phyloP scores from a whole-genome alignment of 2,888 invertebrate species.

The Xylophagus ater region DNA sequence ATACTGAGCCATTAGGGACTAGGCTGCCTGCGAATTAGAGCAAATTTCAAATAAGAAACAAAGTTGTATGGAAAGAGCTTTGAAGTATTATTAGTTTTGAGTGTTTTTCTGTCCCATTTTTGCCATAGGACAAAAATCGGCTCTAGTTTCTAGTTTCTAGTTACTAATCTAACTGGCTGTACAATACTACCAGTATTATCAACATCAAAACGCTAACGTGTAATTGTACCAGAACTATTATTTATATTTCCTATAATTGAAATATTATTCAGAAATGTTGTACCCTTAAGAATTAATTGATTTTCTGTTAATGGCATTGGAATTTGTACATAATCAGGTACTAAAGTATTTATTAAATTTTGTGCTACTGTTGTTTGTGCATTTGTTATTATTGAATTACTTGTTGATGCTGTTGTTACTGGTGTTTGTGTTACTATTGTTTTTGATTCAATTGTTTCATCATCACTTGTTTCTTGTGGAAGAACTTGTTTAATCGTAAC shows the following conservation, averaged over 20 bases:
- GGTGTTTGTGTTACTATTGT: constrained; percentile 8
- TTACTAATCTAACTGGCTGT: constrained; percentile 13
- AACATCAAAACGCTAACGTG: constrained; percentile 20
- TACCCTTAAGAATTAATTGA: constrained; percentile 31
- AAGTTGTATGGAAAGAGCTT: too few relatives aligned
- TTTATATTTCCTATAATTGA: too few relatives aligned
- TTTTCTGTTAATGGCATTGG: constrained; percentile 36
- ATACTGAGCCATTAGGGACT: too few relatives aligned
- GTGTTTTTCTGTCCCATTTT: too few relatives aligned
- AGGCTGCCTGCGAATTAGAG: too few relatives aligned
- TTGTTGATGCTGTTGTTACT: constrained; percentile 4
- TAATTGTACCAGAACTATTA: too few relatives aligned
- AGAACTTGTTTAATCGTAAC: constrained; percentile 59
- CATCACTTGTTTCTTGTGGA: constrained; percentile 65
- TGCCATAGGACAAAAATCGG: too few relatives aligned
- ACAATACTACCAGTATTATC: constrained; percentile 20
- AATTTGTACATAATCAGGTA: constrained; percentile 35
- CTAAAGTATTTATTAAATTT: constrained; percentile 10
- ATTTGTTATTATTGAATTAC: constrained; percentile 1
- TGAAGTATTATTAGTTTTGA: too few relatives aligned
- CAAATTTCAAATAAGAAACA: too few relatives aligned
- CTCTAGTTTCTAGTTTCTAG: constrained; percentile 23
- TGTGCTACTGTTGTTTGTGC: background rate
- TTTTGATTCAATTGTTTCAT: constrained; percentile 37
- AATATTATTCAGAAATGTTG: too few relatives aligned